Base-by-base conservation (phyloP, 37 sponge, comb jelly and placozoan genomes). In the Eunapius fragilis region DNA sequence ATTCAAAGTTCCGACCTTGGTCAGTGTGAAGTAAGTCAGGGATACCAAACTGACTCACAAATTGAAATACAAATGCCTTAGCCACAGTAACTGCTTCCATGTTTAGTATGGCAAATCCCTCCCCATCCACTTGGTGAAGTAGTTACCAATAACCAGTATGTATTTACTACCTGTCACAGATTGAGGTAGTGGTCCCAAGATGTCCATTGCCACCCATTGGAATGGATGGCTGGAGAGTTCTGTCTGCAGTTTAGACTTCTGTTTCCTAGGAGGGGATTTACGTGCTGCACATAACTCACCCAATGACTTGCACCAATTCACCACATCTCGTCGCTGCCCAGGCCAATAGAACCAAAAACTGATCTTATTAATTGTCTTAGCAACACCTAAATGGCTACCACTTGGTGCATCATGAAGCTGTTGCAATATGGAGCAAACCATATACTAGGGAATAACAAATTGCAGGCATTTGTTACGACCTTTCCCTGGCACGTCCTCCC, bases 341-440 rank as follows among this genome's bases (percentile, higher is more conserved):
- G 58, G 58, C 58, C 58, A 58, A 71, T 10, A 25, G 28, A 34
- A 32, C 45, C 31, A 6, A 33, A n/a, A n/a, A n/a, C n/a, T n/a
- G n/a, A n/a, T 71, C 34, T 69, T 68, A 12, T 45, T 22, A 27
- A 81, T 34, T 27, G 82, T 81, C 34, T 81, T 45, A 45, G 47
- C 47, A 45, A 45, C 47, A 45, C 47, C 47, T 45, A 45, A 45
- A 9, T 45, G 47, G 47, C 47, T 45, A 9, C 47, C 47, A n/a
- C n/a, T n/a, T n/a, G n/a, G n/a, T n/a, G n/a, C n/a, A n/a, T n/a
- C n/a, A n/a, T n/a, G n/a, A 58, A 58, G 58, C 58, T 58, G 58
- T 58, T 58, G 58, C 22, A 58, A 58, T 58, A 11, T 58, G 58
- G 58, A 58, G 14, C 22, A 19, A 58, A 58, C 58, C 58, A 10